Conservation (phyloP, 2,113 vertebrate genomes). For the Rutilus rutilus region DNA sequence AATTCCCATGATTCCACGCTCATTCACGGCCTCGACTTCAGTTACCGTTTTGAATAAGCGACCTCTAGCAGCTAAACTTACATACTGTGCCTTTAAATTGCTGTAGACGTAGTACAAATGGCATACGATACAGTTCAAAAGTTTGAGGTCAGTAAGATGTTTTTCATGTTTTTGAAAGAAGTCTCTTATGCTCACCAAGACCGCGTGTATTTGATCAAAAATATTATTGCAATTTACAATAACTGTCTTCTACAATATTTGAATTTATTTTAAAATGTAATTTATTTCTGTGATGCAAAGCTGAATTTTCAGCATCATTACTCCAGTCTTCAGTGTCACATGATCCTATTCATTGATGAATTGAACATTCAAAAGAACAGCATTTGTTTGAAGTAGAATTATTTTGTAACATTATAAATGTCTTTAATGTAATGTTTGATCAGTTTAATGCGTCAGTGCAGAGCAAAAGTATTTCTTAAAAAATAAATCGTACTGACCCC, state of each 20-base stretch:
- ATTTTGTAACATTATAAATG: not conserved
- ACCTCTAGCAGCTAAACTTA: no score
- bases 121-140: not conserved
- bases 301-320: not conserved
- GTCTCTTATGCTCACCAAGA: not conserved
- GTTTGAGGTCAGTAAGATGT: not conserved
- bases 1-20: no score
- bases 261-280: not conserved
- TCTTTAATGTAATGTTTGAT: not conserved
- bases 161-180: not conserved
- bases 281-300: not conserved
- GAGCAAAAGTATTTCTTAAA: not conserved
- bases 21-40: no score
- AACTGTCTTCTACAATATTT: not conserved
- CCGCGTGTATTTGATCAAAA: not conserved
- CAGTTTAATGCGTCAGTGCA: not conserved
- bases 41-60: no score
- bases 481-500: no score
- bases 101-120: not conserved
- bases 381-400: not conserved
- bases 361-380: not conserved
- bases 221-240: not conserved
- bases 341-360: not conserved
- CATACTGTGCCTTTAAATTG: no score
- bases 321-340: not conserved